Evolutionary conservation across 2,113 vertebrate genomes (phyloP), one percentile per base, ranked within the genome.

Genomic region (Centropus bengalensis): DNA sequence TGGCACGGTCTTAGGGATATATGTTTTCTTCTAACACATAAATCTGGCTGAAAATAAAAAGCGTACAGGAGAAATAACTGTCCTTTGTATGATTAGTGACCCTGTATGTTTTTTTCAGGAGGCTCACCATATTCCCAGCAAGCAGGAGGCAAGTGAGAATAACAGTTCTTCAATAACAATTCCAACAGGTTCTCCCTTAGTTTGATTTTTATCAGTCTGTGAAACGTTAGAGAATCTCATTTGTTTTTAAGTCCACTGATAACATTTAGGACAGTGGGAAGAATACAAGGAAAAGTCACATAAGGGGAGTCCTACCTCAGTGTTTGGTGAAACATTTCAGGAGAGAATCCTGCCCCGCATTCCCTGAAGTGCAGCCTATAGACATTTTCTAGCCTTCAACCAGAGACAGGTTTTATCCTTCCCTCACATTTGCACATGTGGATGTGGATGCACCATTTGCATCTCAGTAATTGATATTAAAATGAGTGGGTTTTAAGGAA

Each of bases 21-120:
- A 19, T 52, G 20, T 55, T 90, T 93, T 71, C 68, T 78, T 82
- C 14, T 30, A 68, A 16, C 21, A 70, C 38, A 93, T 94, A 92
- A 95, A 62, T 80, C 45, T 82, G 32, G 5, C 26, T 60, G 80
- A 75, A 91, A 95, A 94, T 82, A 91, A 86, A 89, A 92, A 44
- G 18, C 40, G 45, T 22, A 9, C 12, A 80, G 71, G 30, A 74
- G 47, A 92, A 95, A 86, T 91, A 92, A 64, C 76, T 82, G 77
- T 76, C 67, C 26, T 54, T 93, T 89, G 5, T 77, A 64, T 91
- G 91, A 95, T 91, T 87, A 77, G 77, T 82, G 76, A 59, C 21
- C 36, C 42, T 73, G 36, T 14, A 5, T 36, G 36, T 18, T 76
- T 64, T 86, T 94, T 78, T 21, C 12, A 55, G 36, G 42, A 38